These are phyloP conservation scores for Gila orcuttii DNA, from an alignment of 2,113 vertebrate species.

Conservation along the genomic window DNA sequence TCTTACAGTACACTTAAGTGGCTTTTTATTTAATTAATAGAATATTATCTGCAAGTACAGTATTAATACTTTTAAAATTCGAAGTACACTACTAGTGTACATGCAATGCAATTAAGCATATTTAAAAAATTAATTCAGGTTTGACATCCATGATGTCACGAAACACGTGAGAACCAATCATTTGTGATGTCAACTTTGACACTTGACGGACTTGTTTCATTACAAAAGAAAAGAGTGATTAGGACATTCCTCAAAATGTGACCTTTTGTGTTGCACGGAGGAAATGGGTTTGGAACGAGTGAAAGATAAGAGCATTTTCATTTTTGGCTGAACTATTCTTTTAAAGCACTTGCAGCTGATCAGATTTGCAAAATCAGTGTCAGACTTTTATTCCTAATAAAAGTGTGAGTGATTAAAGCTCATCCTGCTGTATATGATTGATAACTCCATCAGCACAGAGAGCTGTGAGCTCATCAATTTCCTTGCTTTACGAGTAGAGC, in stretches of 20 bases:
- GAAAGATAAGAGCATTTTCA: not conserved
- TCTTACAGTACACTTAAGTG: not conserved
- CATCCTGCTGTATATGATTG: not conserved
- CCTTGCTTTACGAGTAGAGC: not conserved
- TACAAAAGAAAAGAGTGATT: not conserved
- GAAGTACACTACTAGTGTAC: not conserved
- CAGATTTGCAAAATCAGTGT: not conserved
- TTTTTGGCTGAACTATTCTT: not conserved
- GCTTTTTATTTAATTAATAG: too few species aligned
- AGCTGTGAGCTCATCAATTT: constrained; percentile 8
- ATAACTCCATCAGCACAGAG: constrained; percentile 14
- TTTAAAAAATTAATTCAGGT: not conserved
- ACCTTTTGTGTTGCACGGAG: not conserved
- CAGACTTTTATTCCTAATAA: not conserved
- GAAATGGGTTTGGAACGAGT: not conserved
- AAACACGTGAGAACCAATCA: not conserved
- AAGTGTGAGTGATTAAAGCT: not conserved
- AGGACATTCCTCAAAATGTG: not conserved
- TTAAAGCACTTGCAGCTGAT: not conserved
- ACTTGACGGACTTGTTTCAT: not conserved
- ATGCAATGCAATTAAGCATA: not conserved
- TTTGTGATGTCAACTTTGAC: too few species aligned
- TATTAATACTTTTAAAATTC: too few species aligned
- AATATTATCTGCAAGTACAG: too few species aligned
- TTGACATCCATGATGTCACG: not conserved